Base-by-base conservation (phyloP, 1,140 invertebrate species). In the Belonocnema kinseyi region DNA sequence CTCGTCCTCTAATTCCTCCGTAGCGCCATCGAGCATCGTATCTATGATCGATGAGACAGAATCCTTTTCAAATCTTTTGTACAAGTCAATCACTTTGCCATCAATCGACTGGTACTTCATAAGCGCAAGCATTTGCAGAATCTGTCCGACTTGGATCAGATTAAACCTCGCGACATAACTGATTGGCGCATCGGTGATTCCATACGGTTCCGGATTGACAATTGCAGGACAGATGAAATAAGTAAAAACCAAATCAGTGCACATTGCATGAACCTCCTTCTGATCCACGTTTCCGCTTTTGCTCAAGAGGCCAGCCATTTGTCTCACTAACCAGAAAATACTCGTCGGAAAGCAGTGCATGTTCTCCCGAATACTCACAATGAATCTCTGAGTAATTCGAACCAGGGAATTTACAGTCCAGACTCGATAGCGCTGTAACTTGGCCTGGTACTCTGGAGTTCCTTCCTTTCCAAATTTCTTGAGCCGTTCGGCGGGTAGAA, bases 161-260 rank as follows among this genome's bases (percentile, higher is more conserved):
- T 99, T 99, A 88, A 97, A 98, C 33, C 97, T 91, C 7, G 97
- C 97, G 51, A 98, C 94, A 80, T 97, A 94, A 75, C 96, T 97
- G 50, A 99, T 97, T n/a, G 97, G 96, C 1, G 96, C 96, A 87
- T 99, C 98, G 0, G 96, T 97, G 66, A 99, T 97, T n/a, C 98
- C 98, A 90, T 98, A 96, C 1, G 97, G 95, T 91, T 99, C 98
- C 0, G 98, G 98, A 92, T 99, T 97, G 40, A 98, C 96, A 61
- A 99, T 97, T 0, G 98, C 98, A 11, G 98, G 97, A 87, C 98
- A 99, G 77, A 99, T 97, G 83, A 99, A 99, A 83, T 97, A 94
- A 3, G 96, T 97, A 88, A 99, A 97, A 13, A 99, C 95, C 19
- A 99, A 92, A 88, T 99, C 98, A 0, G 97, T 97, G 87, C 97